These are phyloP conservation scores for Exocentrus adspersus DNA, from an alignment of 2,888 invertebrate genomes.

Conservation along the genomic window DNA sequence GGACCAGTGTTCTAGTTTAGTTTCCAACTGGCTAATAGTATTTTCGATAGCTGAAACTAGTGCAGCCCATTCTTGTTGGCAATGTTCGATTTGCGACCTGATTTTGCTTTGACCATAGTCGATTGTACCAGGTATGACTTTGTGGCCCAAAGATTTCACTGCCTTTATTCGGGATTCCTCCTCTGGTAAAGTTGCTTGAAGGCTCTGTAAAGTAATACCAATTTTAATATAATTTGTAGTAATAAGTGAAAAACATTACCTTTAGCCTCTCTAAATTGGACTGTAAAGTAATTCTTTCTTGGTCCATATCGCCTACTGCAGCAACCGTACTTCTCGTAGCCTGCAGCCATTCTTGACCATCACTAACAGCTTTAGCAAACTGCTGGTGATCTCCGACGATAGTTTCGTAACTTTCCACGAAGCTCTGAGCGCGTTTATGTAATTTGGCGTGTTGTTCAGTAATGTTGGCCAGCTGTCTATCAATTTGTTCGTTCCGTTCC, in stretches of 20 bases:
- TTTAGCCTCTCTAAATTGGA: conserved; percentile 88
- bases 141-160: conserved; percentile 85
- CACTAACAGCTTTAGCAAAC: conserved; percentile 86
- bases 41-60: conserved; percentile 79
- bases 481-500: conserved; percentile 79
- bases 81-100: conserved; percentile 86
- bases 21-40: conserved; percentile 82
- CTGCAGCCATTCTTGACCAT: conserved; percentile 88
- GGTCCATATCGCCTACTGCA: conserved; percentile 84
- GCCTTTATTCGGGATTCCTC: conserved; percentile 86
- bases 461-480: conserved; percentile 75
- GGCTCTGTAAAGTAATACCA: conserved; percentile 68
- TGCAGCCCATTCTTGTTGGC: conserved; percentile 91
- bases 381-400: conserved; percentile 91
- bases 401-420: conserved; percentile 85
- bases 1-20: conserved; percentile 88
- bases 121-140: conserved; percentile 87
- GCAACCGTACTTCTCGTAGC: conserved; percentile 83
- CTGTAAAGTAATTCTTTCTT: conserved; percentile 85
- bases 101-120: conserved; percentile 86
- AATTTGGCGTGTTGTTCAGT: conserved; percentile 78
- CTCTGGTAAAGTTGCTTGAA: conserved; percentile 82
- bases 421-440: conserved; percentile 76
- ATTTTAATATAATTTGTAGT: no score
- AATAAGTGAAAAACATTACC: no score